Base-by-base conservation (phyloP, 2,113 vertebrate species). In the Regulus satrapa region DNA sequence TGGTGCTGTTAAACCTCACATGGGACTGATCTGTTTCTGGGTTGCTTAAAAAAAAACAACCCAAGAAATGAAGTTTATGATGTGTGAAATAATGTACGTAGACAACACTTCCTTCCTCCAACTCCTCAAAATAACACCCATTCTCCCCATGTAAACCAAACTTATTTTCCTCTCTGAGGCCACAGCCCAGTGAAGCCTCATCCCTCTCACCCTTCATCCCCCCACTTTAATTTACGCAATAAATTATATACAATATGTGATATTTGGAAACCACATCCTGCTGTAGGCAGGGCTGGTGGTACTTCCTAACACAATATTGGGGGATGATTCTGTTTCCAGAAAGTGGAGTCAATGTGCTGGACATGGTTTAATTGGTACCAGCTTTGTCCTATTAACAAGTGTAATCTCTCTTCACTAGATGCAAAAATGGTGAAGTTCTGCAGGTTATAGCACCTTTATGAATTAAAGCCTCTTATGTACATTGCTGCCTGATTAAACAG, bases 241-340 rank as follows among this genome's bases (percentile, higher is more conserved):
- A 79, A 34, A 46, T 82, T 69, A 83, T 58, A 93, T 32, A 71
- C 59, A 93, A 94, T 0, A 2, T 0, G 0, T 67, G 82, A 79
- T 69, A 79, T 73, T 92, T 91, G 93, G 94, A 97, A 95, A 87
- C 87, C 81, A 88, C 92, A 95, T 96, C 92, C 92, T 96, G 92
- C 81, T 88, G 58, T 51, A 95, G 69, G 84, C 87, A 94, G 91
- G 87, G 62, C 81, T 95, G 94, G 89, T 85, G 90, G 77, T 16
- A 63, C 43, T 94, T 68, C 74, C 55, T 94, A 74, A 96, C 55
- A 74, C 87, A 93, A 43, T 36, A 59, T 87, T 88, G 79, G 62
- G 51, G 62, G 81, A 96, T 97, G 93, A 95, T 78, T 91, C 84
- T n/a, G 41, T 51, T 90, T 95, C 67, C 94, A 95, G 92, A 73